A percentile compares a stretch with the other conserved stretches of the same genome.
phyloP scores from a whole-genome alignment of 2,888 invertebrate species.

The Drosophila putrida region DNA sequence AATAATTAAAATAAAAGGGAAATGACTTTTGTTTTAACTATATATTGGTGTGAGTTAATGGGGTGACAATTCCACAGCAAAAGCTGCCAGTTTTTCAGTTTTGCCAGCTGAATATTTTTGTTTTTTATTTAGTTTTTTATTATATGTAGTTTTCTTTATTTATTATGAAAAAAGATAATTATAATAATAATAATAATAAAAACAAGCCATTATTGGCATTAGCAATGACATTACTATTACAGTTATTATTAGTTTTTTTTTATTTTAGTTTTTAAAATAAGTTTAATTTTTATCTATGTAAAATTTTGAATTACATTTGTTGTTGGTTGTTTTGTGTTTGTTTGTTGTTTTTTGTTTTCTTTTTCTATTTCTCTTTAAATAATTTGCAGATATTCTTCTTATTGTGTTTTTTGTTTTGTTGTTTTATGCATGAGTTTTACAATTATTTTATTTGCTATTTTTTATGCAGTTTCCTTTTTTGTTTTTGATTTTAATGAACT shows the following conservation, averaged over 20 bases:
- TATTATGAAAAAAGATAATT: constrained; percentile 45
- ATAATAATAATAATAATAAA: constrained; percentile 63
- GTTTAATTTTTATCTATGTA: constrained; percentile 55
- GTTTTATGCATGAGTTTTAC: constrained; percentile 49
- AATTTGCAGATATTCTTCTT: constrained; percentile 38
- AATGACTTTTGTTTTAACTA: constrained; percentile 38
- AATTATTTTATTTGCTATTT: constrained; percentile 36
- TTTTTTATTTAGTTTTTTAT: too few relatives aligned
- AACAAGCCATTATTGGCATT: constrained; percentile 61
- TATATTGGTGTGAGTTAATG: constrained; percentile 7
- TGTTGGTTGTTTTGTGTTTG: not conserved
- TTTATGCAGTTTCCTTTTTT: constrained; percentile 21
- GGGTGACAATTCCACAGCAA: constrained; percentile 30
- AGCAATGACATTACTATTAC: constrained; percentile 64
- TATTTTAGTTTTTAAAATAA: constrained; percentile 44
- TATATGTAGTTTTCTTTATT: constrained; percentile 48
- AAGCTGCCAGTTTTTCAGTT: constrained; percentile 22
- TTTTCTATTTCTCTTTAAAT: constrained; percentile 24
- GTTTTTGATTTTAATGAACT: constrained; percentile 24
- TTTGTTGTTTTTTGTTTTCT: constrained; percentile 39
- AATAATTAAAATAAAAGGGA: constrained; percentile 15
- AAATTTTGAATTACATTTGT: constrained; percentile 44
- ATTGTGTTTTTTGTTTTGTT: constrained; percentile 14
- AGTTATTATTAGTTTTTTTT: constrained; percentile 57
- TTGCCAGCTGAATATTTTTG: constrained; percentile 10